Evolutionary conservation across 2,797 vertebrate species (phyloP).

Genomic region (Adelosebastes latens): DNA sequence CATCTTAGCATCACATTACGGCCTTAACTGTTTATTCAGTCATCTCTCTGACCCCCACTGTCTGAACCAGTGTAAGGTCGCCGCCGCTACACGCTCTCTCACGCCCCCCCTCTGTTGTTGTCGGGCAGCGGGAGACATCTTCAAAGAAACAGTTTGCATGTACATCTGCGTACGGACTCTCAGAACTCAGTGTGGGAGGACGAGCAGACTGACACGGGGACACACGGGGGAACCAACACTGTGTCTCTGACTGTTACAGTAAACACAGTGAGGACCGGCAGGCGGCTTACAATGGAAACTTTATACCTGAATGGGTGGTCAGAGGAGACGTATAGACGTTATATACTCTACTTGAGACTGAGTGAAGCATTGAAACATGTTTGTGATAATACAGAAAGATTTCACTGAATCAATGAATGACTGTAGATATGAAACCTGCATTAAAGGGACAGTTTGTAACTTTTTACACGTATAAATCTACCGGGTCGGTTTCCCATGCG

Average conservation of each 20-base stretch:
- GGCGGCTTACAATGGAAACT: neutral
- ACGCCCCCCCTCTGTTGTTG: conserved; percentile 26
- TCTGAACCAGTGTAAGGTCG: neutral
- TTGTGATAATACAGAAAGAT: neutral
- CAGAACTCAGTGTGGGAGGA: conserved; percentile 41
- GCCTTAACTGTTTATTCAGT: conserved; percentile 17
- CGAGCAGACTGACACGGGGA: neutral
- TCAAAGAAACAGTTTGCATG: conserved; percentile 59
- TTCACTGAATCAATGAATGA: neutral
- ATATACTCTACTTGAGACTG: neutral
- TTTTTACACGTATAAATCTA: too few relatives aligned
- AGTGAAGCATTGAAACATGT: neutral
- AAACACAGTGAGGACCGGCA: conserved; percentile 9
- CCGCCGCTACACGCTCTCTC: neutral
- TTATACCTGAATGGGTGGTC: conserved; percentile 4
- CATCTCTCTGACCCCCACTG: neutral
- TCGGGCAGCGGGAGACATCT: conserved; percentile 49
- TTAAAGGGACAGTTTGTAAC: neutral
- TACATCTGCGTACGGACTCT: conserved; percentile 22
- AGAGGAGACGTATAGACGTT: neutral
- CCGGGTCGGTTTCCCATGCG: too few relatives aligned
- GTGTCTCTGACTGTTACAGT: conserved; percentile 5
- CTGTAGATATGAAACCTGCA: neutral
- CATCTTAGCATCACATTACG: conserved; percentile 14
- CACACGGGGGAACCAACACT: neutral